Percentiles rank a stretch among this genome's conserved stretches.
These are phyloP conservation scores for Brachystomella parvula DNA, from an alignment of 1,140 invertebrate species.

Conservation along the genomic window DNA sequence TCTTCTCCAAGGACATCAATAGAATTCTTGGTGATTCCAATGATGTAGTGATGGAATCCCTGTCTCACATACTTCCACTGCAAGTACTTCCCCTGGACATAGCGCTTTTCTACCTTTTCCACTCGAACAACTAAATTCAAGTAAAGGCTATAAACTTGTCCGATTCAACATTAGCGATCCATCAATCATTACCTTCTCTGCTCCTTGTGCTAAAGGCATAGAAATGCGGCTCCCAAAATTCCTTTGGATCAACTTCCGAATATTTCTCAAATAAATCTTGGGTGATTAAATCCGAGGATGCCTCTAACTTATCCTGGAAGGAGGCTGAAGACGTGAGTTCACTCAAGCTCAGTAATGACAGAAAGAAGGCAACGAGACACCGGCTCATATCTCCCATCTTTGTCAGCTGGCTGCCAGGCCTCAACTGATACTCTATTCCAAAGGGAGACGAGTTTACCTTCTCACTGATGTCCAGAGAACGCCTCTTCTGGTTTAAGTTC, in stretches of 20 bases:
- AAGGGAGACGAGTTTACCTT: no score
- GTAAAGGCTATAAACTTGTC: not conserved
- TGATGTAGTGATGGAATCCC: not conserved
- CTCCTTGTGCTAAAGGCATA: slow-evolving; percentile 11
- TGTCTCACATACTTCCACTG: not conserved
- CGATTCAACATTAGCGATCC: not conserved
- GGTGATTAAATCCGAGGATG: slow-evolving; percentile 12
- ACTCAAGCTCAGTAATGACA: no score
- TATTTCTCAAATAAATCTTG: slow-evolving; percentile 28
- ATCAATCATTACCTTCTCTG: slow-evolving; percentile 26
- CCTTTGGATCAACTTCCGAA: slow-evolving; percentile 11
- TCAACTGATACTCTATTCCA: no score
- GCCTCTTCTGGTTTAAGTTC: no score
- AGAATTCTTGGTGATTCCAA: not conserved
- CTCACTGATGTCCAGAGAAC: no score
- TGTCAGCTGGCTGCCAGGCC: no score
- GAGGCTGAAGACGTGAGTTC: not conserved
- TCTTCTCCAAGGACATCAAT: not conserved
- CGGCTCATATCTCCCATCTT: no score
- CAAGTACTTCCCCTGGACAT: not conserved
- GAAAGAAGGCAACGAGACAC: no score
- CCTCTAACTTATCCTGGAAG: slow-evolving; percentile 2
- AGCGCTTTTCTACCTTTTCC: not conserved
- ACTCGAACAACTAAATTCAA: not conserved
- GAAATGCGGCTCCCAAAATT: slow-evolving; percentile 27